Evolutionary conservation across 1,140 invertebrate species (phyloP).

Genomic region (Atopsyche davidsoni): DNA sequence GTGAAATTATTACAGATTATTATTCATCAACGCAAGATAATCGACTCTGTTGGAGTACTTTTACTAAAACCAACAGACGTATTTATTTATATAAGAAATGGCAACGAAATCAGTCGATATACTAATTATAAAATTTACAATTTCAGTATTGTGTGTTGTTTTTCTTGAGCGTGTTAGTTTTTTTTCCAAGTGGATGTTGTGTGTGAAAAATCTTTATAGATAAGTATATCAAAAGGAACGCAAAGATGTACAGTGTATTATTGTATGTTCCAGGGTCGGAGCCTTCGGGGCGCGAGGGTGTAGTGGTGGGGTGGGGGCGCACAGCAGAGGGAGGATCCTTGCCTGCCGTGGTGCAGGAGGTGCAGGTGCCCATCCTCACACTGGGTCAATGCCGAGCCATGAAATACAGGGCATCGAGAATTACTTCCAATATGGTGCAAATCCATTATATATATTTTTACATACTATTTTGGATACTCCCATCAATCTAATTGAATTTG

Average conservation of each 20-base stretch:
- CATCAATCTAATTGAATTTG: no score
- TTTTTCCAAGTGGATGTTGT: no score
- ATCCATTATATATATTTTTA: neutral
- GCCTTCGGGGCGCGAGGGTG: conserved; percentile 66
- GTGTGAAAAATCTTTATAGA: no score
- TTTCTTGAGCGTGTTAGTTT: no score
- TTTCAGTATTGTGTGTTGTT: neutral
- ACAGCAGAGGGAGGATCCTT: conserved; percentile 72
- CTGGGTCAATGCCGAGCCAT: conserved; percentile 69
- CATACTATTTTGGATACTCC: neutral
- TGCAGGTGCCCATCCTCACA: conserved; percentile 75
- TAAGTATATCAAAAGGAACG: no score
- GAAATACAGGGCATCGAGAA: conserved; percentile 73
- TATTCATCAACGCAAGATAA: no score
- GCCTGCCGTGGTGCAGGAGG: conserved; percentile 74
- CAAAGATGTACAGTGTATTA: no score
- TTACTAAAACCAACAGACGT: no score
- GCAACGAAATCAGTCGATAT: no score
- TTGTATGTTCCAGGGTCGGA: conserved; percentile 49
- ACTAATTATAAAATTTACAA: conserved; percentile 1
- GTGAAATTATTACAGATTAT: conserved; percentile 39
- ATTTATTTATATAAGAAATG: no score
- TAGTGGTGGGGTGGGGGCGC: conserved; percentile 78
- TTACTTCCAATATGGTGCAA: conserved; percentile 68
- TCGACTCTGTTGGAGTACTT: no score